These are phyloP conservation scores for Clinocottus analis DNA, from an alignment of 2,113 vertebrate genomes.

Conservation along the genomic window DNA sequence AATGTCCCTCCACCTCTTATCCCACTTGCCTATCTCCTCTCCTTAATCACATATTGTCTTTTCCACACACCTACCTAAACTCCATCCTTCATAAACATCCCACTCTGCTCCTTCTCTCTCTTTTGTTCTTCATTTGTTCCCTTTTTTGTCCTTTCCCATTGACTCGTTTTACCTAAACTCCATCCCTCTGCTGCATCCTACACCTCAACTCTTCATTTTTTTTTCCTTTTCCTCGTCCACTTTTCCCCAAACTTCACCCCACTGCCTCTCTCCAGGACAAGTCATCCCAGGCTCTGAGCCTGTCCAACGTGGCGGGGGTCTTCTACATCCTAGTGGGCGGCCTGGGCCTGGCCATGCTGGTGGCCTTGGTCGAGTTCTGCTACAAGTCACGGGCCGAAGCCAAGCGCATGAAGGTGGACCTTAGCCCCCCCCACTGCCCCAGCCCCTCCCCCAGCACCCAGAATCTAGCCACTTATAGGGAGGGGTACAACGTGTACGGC, in stretches of 20 bases:
- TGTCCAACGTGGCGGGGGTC: constrained; percentile 99
- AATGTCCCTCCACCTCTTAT: background rate
- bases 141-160: too few species aligned
- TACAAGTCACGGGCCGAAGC: constrained; percentile 99
- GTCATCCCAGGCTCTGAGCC: constrained; percentile 97
- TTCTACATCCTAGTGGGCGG: constrained; percentile 99
- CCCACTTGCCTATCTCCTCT: background rate
- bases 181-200: background rate
- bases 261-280: constrained; percentile 90
- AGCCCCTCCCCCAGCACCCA: constrained; percentile 99
- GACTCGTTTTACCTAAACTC: background rate
- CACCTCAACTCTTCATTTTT: background rate
- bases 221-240: background rate
- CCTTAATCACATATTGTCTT: background rate
- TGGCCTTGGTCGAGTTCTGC: constrained; percentile 99
- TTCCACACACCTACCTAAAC: background rate
- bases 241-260: background rate
- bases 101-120: background rate
- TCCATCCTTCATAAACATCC: background rate
- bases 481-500: constrained; percentile 99
- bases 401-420: constrained; percentile 99
- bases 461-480: constrained; percentile 99
- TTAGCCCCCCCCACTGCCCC: constrained; percentile 91
- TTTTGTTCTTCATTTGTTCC: background rate
- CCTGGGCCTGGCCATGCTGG: constrained; percentile 99